Base-by-base conservation (phyloP, 2,113 vertebrate genomes). In the Otocyon megalotis region DNA sequence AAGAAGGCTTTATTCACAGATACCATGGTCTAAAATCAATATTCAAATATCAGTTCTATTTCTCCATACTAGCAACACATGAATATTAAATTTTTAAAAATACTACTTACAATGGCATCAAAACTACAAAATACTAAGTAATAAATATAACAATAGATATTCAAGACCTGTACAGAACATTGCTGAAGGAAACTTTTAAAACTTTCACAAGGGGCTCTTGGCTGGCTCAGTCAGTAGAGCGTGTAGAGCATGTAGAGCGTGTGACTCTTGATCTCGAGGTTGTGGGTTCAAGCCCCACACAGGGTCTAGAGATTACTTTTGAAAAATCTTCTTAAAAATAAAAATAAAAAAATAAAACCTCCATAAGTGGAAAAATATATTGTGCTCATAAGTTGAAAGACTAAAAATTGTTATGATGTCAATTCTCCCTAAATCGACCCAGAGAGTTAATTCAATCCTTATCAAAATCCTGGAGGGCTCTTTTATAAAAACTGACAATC, bases 41-140 rank as follows among this genome's bases (percentile, higher is more conserved):
- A 94, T 77, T 65, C 26, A 92, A 94, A 88, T 76, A 37, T 60
- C 56, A 91, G 53, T 28, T 54, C 5, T 69, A 76, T 60, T 90
- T 86, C 53, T 88, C 67, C 4, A 60, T 3, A 74, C 35, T 37
- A n/a, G 26, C 32, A 79, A 81, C 48, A 69, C 69, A 58, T 60
- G 30, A 90, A 30, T 32, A 58, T n/a, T 67, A 53, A 50, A 84
- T 16, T 82, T 43, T 82, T 60, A 14, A 50, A 83, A 84, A 48
- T 32, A 43, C 26, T 24, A 92, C 11, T 72, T 88, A 62, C 0
- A 48, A 77, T 14, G 88, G 26, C 71, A 71, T 92, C 19, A 88
- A 69, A 92, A 92, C 28, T 71, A 71, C 22, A 10, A 96, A 74
- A 67, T n/a, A 74, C 24, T 60, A 53, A 69, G 8, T 5, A 56